Base-by-base conservation (phyloP, 2,113 vertebrate species). In the Burhinus oedicnemus region DNA sequence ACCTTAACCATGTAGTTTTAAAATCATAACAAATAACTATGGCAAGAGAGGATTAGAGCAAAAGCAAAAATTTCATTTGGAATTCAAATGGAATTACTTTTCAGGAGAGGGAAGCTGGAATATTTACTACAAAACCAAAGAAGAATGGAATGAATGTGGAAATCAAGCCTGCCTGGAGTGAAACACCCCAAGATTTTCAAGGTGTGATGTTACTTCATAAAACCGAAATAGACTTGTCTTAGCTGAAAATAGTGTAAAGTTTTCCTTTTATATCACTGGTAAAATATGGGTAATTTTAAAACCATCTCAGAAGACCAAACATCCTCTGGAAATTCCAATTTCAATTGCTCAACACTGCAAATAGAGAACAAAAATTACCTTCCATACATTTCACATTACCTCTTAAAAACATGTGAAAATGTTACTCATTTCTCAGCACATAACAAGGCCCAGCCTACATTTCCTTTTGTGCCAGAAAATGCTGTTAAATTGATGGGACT, bases 61-160 rank as follows among this genome's bases (percentile, higher is more conserved):
- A 66, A 85, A 12, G 1, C 21, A 51, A 65, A 38, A 45, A 45
- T 20, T 49, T 51, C 32, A 14, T 54, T 36, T 83, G 20, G 36
- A 85, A 57, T 87, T 94, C 19, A 96, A 62, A 93, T 52, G 23
- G 22, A 83, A 72, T 97, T 54, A 94, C 12, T 77, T 88, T 64
- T 89, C 95, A 99, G 98, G 97, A 98, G 60, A 55, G 84, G 54
- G 88, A 84, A 95, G 91, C 89, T 81, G 94, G 87, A 62, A 58
- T 69, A 17, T 82, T 96, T 77, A 68, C 87, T 57, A 18, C 94
- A 84, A 97, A 95, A 70, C 62, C 69, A 65, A 97, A 70, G 91
- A 98, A 97, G 91, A 97, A 97, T 65, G 88, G 70, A 65, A 76
- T 96, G 76, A 97, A 94, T 77, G 42, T 78, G 89, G 95, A 97